Conservation (phyloP, 1,140 invertebrate species). For the Zaprionus nigranus region DNA sequence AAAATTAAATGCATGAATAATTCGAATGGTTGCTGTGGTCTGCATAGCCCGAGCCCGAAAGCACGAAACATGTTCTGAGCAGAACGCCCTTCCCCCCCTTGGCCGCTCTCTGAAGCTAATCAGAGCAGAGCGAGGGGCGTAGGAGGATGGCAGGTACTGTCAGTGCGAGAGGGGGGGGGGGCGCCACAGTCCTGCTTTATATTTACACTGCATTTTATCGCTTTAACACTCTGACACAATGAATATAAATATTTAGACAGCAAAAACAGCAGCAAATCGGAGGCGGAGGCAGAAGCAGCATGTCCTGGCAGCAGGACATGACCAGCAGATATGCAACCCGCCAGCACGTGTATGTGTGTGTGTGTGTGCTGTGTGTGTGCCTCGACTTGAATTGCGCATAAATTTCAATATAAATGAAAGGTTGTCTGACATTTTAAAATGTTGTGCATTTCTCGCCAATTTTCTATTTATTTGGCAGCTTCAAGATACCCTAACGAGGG, state of each 20-base stretch:
- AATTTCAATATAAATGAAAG: slow-evolving; percentile 79
- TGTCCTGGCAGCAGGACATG: slow-evolving; percentile 62
- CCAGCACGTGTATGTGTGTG: slow-evolving; percentile 9
- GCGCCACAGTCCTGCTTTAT: slow-evolving; percentile 64
- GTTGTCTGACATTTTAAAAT: slow-evolving; percentile 46
- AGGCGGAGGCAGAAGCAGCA: slow-evolving; percentile 21
- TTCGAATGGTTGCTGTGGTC: slow-evolving; percentile 80
- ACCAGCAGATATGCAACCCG: slow-evolving; percentile 58
- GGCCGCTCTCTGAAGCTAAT: slow-evolving; percentile 47
- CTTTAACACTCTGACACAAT: slow-evolving; percentile 83
- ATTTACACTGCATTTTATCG: slow-evolving; percentile 83
- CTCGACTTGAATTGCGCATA: slow-evolving; percentile 74
- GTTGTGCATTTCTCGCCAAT: slow-evolving; percentile 57
- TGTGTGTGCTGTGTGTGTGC: slow-evolving; percentile 36
- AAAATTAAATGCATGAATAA: slow-evolving; percentile 83
- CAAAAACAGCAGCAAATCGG: slow-evolving; percentile 70
- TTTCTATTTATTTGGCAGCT: slow-evolving; percentile 50
- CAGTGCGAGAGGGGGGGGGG: background rate
- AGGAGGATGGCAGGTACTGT: background rate
- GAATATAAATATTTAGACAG: slow-evolving; percentile 83
- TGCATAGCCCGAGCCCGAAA: slow-evolving; percentile 51
- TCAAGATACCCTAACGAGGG: background rate
- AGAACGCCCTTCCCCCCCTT: background rate
- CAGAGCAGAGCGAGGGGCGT: slow-evolving; percentile 41
- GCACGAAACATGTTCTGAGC: slow-evolving; percentile 10